Base-by-base conservation (phyloP, 2,888 invertebrate genomes). In the Drosophila peninsularis region DNA sequence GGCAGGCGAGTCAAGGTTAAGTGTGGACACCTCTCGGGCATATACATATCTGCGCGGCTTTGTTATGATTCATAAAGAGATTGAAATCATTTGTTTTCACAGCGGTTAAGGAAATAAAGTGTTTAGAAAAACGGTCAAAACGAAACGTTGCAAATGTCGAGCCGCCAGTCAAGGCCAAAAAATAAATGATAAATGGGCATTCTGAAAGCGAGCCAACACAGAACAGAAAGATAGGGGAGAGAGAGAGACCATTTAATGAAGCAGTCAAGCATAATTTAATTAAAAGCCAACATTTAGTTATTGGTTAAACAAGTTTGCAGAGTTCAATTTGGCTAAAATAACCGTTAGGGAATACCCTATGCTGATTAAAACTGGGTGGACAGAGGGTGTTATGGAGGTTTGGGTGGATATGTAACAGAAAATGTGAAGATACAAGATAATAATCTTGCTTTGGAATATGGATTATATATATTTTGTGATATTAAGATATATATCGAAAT, bases 1-100 rank as follows among this genome's bases (percentile, higher is more conserved):
- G 67, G 45, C 47, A 39, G 55, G 50, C 63, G 32, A 74, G 62
- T 75, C 79, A 75, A 75, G 75, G 75, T 75, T 79, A 65, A 41
- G 39, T 24, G 53, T 61, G 62, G 37, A 61, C 60, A 61, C 41
- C 62, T 41, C 41, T 19, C 21, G 34, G 44, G 60, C 24, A 39
- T 17, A 27, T 34, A 3, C 5, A 24, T 24, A 41, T 27, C 19
- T 21, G 56, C 47, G 39, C 34, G 50, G 30, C n/a, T 50, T 42
- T 52, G 36, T 17, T 52, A 56, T 73, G 76, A 75, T 47, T 62
- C 76, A 70, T 53, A 41, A 57, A 47, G 30, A 24, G 53, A 49
- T 39, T 52, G 27, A 55, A 45, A 75, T 56, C 39, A 55, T 55
- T 62, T 58, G 57, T 41, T 58, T 75, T 44, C 53, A 53, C 42